Percentiles rank a stretch among this genome's conserved stretches.
Conservation (phyloP, 2,888 invertebrate species). For the Mesochorus sp. region DNA sequence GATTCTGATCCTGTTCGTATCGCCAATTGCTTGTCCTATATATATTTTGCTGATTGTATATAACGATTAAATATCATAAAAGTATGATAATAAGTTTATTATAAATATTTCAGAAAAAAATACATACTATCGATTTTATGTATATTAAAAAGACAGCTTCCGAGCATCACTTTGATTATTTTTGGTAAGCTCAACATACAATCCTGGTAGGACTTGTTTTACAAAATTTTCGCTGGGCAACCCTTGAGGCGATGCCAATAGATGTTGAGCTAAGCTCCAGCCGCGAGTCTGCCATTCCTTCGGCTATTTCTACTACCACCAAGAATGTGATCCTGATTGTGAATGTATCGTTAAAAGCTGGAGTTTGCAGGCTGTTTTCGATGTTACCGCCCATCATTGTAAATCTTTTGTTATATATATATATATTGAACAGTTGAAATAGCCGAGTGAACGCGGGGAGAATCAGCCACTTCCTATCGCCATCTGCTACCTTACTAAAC, state of each 20-base stretch:
- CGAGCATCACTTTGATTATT: background rate
- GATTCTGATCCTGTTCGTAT: slow-evolving; percentile 73
- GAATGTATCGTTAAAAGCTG: slow-evolving; percentile 58
- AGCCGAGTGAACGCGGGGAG: background rate
- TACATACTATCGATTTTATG: background rate
- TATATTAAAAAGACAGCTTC: background rate
- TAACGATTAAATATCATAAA: too few species aligned
- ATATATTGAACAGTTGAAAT: slow-evolving; percentile 14
- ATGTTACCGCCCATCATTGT: background rate
- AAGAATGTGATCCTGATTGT: slow-evolving; percentile 59
- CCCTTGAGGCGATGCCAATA: background rate
- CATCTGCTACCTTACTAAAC: slow-evolving; percentile 72
- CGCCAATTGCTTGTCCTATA: slow-evolving; percentile 67
- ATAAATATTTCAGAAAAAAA: too few species aligned
- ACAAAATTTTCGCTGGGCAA: slow-evolving; percentile 39
- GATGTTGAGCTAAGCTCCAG: slow-evolving; percentile 33
- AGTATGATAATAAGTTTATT: too few species aligned
- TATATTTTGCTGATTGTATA: slow-evolving; percentile 17
- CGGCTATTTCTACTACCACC: slow-evolving; percentile 32
- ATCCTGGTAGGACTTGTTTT: slow-evolving; percentile 59
- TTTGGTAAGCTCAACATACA: slow-evolving; percentile 11
- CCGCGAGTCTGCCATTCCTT: slow-evolving; percentile 21
- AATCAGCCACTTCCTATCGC: slow-evolving; percentile 69
- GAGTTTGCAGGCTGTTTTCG: slow-evolving; percentile 29
- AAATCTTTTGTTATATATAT: slow-evolving; percentile 21